Evolutionary conservation across 2,113 vertebrate species (phyloP).

Genomic region (Numenius arquata): DNA sequence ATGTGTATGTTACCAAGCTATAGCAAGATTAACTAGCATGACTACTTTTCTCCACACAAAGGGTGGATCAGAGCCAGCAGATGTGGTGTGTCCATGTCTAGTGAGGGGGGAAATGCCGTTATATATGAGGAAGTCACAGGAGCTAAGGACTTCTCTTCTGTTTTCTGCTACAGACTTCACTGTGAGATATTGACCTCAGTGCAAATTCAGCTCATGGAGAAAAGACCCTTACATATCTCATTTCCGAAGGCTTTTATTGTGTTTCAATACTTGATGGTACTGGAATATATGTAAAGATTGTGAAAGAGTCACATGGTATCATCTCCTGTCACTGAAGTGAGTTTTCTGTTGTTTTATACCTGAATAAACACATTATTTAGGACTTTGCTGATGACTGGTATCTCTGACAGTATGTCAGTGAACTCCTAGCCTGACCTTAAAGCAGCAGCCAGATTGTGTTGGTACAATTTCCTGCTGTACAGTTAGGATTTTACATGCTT

Average conservation of each 20-base stretch:
- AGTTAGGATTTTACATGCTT: background rate
- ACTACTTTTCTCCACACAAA: background rate
- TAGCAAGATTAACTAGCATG: background rate
- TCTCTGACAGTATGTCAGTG: background rate
- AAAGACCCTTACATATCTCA: background rate
- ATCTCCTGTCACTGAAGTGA: background rate
- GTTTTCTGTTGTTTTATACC: background rate
- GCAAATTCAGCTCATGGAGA: background rate
- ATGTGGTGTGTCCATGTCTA: background rate
- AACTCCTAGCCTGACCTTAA: background rate
- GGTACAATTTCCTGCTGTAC: background rate
- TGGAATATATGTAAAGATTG: background rate
- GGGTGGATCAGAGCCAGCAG: background rate
- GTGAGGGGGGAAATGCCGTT: background rate
- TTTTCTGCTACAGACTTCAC: background rate
- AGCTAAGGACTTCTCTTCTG: background rate
- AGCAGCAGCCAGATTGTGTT: fast-evolving
- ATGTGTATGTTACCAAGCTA: background rate
- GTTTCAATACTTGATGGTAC: background rate
- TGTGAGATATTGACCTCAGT: background rate
- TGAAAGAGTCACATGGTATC: background rate
- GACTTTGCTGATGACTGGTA: background rate
- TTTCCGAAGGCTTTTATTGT: background rate
- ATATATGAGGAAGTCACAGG: background rate
- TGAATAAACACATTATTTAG: background rate